A percentile compares a stretch with the other conserved stretches of the same genome.
Evolutionary conservation across 23 tunicate genomes (phyloP).

Genomic region (Clavelina lepadiformis): DNA sequence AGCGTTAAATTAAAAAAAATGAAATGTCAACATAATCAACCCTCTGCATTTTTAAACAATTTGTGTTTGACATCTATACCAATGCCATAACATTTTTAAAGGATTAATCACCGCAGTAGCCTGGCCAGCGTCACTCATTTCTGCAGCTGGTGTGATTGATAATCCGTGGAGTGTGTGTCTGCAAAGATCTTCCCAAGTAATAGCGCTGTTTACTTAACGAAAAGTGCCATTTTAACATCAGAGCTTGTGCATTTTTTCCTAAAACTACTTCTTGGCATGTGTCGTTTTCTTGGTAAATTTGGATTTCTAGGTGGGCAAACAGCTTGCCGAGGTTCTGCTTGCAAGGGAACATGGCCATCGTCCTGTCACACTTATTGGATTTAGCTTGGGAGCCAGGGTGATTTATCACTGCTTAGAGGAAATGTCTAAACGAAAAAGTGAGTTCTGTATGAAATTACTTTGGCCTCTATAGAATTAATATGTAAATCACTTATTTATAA

Average conservation of each 20-base stretch:
- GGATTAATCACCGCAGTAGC: constrained; percentile 87
- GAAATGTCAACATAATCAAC: too few species aligned
- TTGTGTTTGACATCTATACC: too few species aligned
- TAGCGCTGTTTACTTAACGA: background rate
- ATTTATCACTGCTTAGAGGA: constrained; percentile 88
- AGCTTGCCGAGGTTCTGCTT: constrained; percentile 82
- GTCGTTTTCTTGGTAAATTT: too few species aligned
- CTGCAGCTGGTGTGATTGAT: constrained; percentile 89
- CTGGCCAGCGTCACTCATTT: constrained; percentile 82
- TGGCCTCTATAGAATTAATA: too few species aligned
- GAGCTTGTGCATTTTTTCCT: too few species aligned
- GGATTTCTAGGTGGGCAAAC: constrained; percentile 70
- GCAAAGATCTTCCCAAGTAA: constrained; percentile 83
- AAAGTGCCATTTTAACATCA: too few species aligned
- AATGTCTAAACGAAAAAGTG: constrained; percentile 82
- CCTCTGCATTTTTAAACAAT: too few species aligned
- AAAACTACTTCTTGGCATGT: too few species aligned
- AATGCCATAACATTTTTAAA: constrained; percentile 4
- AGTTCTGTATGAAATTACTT: too few species aligned
- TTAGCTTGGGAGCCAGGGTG: constrained; percentile 83
- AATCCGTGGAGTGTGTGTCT: constrained; percentile 99
- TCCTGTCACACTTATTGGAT: constrained; percentile 95
- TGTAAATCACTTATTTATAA: too few species aligned
- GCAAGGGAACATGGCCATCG: constrained; percentile 93
- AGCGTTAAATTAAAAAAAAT: too few species aligned